Conservation (phyloP, 2,888 invertebrate genomes). For the Alitta virens region DNA sequence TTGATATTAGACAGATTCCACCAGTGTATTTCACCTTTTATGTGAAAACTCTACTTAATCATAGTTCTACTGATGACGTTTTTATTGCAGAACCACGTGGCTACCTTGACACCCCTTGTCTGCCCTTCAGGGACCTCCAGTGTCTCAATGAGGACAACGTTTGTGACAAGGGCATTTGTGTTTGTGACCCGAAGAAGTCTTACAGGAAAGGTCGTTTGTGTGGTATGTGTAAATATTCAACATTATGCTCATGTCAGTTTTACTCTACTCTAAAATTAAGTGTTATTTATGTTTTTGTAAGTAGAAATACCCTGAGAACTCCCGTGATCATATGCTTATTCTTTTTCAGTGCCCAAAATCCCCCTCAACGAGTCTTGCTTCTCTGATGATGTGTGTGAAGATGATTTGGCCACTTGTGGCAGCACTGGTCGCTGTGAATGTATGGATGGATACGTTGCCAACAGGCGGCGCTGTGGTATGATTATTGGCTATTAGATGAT, state of each 20-base stretch:
- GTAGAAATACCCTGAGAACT: no score
- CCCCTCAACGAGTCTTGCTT: slow-evolving; percentile 7
- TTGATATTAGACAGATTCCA: no score
- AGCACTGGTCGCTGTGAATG: slow-evolving; percentile 15
- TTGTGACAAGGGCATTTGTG: slow-evolving; percentile 8
- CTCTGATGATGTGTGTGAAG: slow-evolving; percentile 10
- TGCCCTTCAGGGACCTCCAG: background rate
- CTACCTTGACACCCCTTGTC: slow-evolving; percentile 14
- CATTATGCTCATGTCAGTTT: no score
- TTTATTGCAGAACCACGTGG: slow-evolving; percentile 12
- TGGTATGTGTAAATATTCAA: no score
- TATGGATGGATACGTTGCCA: slow-evolving; percentile 5
- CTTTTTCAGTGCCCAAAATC: slow-evolving; percentile 4
- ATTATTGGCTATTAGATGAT: no score
- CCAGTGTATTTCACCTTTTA: no score
- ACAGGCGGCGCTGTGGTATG: slow-evolving; percentile 7
- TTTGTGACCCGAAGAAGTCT: slow-evolving; percentile 6
- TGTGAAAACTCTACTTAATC: no score
- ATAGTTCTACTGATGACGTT: background rate
- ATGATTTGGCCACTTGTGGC: slow-evolving; percentile 10
- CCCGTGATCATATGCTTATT: no score
- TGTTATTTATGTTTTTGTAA: no score
- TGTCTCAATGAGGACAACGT: slow-evolving; percentile 15
- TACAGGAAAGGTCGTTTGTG: slow-evolving; percentile 5
- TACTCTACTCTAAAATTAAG: no score